Conservation (phyloP, 2,888 invertebrate genomes). For the Aphodius sticticus region DNA sequence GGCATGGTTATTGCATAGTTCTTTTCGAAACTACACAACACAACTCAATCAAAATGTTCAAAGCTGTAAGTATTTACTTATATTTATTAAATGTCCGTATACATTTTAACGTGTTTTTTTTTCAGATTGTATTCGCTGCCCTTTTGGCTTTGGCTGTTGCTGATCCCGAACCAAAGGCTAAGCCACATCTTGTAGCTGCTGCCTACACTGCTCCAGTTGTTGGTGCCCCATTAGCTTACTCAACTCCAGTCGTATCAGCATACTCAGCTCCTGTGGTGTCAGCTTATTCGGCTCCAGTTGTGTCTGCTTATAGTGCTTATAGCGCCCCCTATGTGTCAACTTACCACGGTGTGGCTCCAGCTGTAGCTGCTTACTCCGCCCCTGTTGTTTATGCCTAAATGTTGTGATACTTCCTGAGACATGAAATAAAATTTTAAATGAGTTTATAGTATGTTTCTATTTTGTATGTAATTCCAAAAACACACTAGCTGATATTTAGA, state of each 20-base stretch:
- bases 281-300: slow-evolving; percentile 45
- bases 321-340: slow-evolving; percentile 37
- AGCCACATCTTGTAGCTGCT: slow-evolving; percentile 38
- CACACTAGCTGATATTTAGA: neutral
- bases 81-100: slow-evolving; percentile 14
- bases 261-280: slow-evolving; percentile 46
- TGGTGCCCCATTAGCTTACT: slow-evolving; percentile 45
- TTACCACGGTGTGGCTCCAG: slow-evolving; percentile 23
- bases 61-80: slow-evolving; percentile 35
- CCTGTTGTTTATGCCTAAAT: slow-evolving; percentile 33
- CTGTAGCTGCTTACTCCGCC: slow-evolving; percentile 28
- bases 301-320: slow-evolving; percentile 49
- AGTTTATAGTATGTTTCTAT: neutral
- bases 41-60: slow-evolving; percentile 34
- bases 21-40: neutral
- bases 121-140: slow-evolving; percentile 47
- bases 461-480: neutral
- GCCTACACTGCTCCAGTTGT: slow-evolving; percentile 54
- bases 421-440: slow-evolving; percentile 6
- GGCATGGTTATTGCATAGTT: neutral
- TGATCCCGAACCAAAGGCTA: slow-evolving; percentile 49
- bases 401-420: neutral
- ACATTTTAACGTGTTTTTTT: slow-evolving; percentile 23
- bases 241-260: slow-evolving; percentile 43
- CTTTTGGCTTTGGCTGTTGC: slow-evolving; percentile 41